These are phyloP conservation scores for Paramuricea clavata DNA, from an alignment of 92 coral and sea anemone species.

Conservation along the genomic window DNA sequence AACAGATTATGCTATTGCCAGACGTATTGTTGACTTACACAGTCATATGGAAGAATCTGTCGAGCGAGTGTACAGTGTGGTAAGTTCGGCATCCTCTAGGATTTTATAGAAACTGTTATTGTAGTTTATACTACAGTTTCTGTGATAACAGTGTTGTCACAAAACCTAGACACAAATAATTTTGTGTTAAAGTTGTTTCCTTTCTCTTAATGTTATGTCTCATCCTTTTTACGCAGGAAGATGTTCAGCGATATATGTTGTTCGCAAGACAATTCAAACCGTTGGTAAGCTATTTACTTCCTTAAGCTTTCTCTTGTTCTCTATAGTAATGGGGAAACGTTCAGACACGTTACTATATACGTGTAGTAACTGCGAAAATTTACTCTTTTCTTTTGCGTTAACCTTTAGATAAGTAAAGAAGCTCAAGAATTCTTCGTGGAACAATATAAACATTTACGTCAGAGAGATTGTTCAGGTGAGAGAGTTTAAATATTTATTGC, in stretches of 20 bases:
- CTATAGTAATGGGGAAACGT: no score
- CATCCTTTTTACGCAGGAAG: conserved; percentile 71
- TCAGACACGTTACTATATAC: no score
- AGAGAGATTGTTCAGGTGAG: conserved; percentile 92
- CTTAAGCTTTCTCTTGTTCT: no score
- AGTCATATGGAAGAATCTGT: conserved; percentile 93
- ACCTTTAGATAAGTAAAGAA: conserved; percentile 88
- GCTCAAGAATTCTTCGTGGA: conserved; percentile 96
- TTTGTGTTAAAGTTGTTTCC: no score
- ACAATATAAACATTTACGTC: conserved; percentile 93
- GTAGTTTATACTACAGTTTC: no score
- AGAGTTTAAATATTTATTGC: background rate
- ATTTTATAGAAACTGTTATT: no score
- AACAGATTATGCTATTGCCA: conserved; percentile 96
- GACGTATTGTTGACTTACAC: conserved; percentile 96
- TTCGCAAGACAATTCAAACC: conserved; percentile 99
- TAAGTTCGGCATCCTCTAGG: conserved; percentile 49
- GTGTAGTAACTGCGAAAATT: no score
- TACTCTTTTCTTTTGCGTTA: background rate
- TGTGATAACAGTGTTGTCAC: no score
- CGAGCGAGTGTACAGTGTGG: conserved; percentile 95
- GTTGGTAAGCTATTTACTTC: conserved; percentile 66
- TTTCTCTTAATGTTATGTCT: background rate
- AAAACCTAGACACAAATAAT: no score
- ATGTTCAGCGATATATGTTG: conserved; percentile 89